Evolutionary conservation across 1,140 invertebrate genomes (phyloP).

Genomic region (Dendrolimus kikuchii): DNA sequence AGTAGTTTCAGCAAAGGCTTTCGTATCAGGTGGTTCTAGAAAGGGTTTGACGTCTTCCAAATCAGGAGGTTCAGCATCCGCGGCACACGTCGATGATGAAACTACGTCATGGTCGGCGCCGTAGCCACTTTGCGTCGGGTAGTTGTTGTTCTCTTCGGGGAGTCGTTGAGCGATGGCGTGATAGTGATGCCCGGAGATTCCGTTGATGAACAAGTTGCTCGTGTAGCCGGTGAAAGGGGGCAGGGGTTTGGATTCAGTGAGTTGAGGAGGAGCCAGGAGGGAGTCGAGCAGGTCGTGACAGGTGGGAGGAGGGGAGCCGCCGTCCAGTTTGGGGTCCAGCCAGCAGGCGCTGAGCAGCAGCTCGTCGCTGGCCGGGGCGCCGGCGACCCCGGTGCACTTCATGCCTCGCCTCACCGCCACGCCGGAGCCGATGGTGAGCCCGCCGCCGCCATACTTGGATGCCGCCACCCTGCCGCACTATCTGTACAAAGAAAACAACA

Average conservation of each 20-base stretch:
- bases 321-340: constrained; percentile 68
- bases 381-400: constrained; percentile 50
- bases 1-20: constrained; percentile 54
- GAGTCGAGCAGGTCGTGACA: constrained; percentile 73
- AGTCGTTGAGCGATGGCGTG: constrained; percentile 84
- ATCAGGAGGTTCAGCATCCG: constrained; percentile 72
- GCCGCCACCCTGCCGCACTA: constrained; percentile 63
- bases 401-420: constrained; percentile 60
- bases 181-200: constrained; percentile 89
- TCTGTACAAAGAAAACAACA: constrained; percentile 11
- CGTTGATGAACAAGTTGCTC: constrained; percentile 86
- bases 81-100: constrained; percentile 77
- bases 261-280: constrained; percentile 74
- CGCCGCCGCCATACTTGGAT: constrained; percentile 65
- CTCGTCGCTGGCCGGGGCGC: constrained; percentile 56
- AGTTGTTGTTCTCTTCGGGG: constrained; percentile 80
- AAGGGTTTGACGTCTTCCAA: constrained; percentile 76
- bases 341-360: constrained; percentile 73
- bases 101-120: constrained; percentile 77
- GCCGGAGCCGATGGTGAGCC: constrained; percentile 51
- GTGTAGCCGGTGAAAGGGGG: constrained; percentile 90
- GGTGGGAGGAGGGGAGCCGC: constrained; percentile 40
- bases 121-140: constrained; percentile 74
- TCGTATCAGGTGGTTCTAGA: constrained; percentile 70
- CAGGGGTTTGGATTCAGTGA: constrained; percentile 89